phyloP scores from a whole-genome alignment of 2,888 invertebrate genomes.

The Keiferia lycopersicella region DNA sequence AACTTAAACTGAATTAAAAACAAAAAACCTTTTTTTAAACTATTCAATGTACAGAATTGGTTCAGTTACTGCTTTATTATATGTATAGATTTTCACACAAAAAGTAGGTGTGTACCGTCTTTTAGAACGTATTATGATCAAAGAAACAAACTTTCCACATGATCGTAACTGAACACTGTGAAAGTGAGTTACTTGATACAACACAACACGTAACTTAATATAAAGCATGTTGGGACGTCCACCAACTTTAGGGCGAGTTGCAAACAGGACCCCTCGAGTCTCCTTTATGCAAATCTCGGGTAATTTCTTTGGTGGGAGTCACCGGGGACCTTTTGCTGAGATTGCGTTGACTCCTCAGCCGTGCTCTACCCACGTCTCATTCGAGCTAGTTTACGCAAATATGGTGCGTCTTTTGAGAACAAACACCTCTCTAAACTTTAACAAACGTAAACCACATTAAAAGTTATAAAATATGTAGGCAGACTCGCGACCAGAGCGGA shows the following conservation, averaged over 20 bases:
- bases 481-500: slow-evolving; percentile 44
- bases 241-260: slow-evolving; percentile 68
- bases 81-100: too few relatives aligned
- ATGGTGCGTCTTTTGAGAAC: background rate
- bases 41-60: too few relatives aligned
- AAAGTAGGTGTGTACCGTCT: too few relatives aligned
- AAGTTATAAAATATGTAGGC: slow-evolving; percentile 20
- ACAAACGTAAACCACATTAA: slow-evolving; percentile 2
- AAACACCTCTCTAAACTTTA: slow-evolving; percentile 10
- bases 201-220: slow-evolving; percentile 67
- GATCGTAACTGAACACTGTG: slow-evolving; percentile 49
- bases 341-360: slow-evolving; percentile 69
- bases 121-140: slow-evolving; percentile 23
- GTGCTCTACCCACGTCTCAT: slow-evolving; percentile 52
- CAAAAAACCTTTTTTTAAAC: too few relatives aligned
- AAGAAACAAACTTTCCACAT: slow-evolving; percentile 45
- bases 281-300: slow-evolving; percentile 76
- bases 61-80: too few relatives aligned
- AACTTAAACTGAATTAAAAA: too few relatives aligned
- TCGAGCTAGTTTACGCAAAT: slow-evolving; percentile 30
- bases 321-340: slow-evolving; percentile 65
- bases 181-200: slow-evolving; percentile 50
- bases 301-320: slow-evolving; percentile 75
- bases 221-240: slow-evolving; percentile 69
- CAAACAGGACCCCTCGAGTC: slow-evolving; percentile 71